phyloP scores from a whole-genome alignment of 2,797 vertebrate genomes.

The Chaunax sp. region DNA sequence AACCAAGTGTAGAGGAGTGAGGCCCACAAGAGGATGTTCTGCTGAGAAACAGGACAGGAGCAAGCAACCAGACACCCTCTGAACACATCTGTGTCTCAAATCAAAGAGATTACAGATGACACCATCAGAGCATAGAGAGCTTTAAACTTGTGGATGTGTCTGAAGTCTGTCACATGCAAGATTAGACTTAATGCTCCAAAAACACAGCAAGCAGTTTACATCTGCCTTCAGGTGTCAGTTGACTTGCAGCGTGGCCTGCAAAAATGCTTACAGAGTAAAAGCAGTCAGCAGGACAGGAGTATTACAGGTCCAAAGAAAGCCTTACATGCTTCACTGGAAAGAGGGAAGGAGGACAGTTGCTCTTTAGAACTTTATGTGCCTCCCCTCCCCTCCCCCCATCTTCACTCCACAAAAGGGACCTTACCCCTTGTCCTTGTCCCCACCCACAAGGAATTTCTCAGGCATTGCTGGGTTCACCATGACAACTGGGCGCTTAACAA shows the following conservation, averaged over 20 bases:
- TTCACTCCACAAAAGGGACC: conserved; percentile 79
- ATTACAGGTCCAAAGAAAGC: conserved; percentile 61
- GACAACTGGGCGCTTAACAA: conserved; percentile 89
- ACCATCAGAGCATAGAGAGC: conserved; percentile 43
- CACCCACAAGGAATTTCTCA: conserved; percentile 86
- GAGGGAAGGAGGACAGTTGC: conserved; percentile 71
- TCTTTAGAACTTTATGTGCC: conserved; percentile 80
- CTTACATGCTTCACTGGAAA: conserved; percentile 69
- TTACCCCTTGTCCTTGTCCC: conserved; percentile 77
- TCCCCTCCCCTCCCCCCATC: conserved; percentile 68
- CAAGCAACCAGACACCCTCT: conserved; percentile 67
- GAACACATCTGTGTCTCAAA: conserved; percentile 64
- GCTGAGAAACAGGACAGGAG: conserved; percentile 55
- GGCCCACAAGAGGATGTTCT: conserved; percentile 61
- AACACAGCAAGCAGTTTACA: conserved; percentile 35
- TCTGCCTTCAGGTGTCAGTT: conserved; percentile 44
- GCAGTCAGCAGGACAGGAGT: conserved; percentile 50
- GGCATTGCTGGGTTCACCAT: conserved; percentile 87
- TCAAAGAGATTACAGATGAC: conserved; percentile 55
- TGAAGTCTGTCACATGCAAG: conserved; percentile 42
- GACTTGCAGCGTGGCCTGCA: conserved; percentile 42
- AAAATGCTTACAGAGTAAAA: conserved; percentile 45
- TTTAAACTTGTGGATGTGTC: conserved; percentile 37
- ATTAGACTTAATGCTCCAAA: conserved; percentile 16
- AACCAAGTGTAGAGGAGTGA: conserved; percentile 49